Percentiles rank a stretch among this genome's conserved stretches.
Evolutionary conservation across 2,797 vertebrate species (phyloP).

Genomic region (Ataeniobius toweri): DNA sequence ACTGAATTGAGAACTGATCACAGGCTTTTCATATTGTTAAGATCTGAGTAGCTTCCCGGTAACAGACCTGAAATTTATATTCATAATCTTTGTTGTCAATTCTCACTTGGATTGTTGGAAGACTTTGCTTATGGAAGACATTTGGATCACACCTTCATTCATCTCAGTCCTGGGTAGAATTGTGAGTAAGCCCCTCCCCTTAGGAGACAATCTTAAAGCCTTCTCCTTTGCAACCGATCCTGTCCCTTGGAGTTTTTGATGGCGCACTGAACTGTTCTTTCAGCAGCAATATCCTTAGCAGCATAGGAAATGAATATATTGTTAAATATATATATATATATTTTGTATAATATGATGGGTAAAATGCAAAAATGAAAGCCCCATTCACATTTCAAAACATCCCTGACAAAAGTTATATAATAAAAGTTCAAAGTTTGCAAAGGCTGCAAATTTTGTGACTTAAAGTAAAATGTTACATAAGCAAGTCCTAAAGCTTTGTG

Average conservation of each 20-base stretch:
- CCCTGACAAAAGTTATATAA: background rate
- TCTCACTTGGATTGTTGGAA: too few relatives aligned
- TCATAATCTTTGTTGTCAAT: too few relatives aligned
- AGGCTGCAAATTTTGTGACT: background rate
- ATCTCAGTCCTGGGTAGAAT: too few relatives aligned
- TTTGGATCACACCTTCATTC: too few relatives aligned
- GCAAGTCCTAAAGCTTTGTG: background rate
- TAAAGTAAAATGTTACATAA: background rate
- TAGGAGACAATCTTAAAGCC: background rate
- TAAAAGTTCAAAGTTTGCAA: background rate
- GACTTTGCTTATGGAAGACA: too few relatives aligned
- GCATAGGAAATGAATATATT: background rate
- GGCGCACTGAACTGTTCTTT: background rate
- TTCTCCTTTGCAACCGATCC: background rate
- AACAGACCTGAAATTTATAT: too few relatives aligned
- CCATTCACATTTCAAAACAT: background rate
- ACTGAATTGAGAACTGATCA: background rate
- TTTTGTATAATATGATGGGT: too few relatives aligned
- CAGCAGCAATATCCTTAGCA: background rate
- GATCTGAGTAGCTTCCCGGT: background rate
- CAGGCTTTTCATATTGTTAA: background rate
- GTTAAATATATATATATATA: background rate
- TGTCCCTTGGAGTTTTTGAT: background rate
- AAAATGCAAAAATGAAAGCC: too few relatives aligned
- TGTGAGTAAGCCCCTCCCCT: too few relatives aligned